Percentiles rank a stretch among this genome's conserved stretches.
Conservation (phyloP, 2,797 vertebrate species). For the Urophycis tenuis region DNA sequence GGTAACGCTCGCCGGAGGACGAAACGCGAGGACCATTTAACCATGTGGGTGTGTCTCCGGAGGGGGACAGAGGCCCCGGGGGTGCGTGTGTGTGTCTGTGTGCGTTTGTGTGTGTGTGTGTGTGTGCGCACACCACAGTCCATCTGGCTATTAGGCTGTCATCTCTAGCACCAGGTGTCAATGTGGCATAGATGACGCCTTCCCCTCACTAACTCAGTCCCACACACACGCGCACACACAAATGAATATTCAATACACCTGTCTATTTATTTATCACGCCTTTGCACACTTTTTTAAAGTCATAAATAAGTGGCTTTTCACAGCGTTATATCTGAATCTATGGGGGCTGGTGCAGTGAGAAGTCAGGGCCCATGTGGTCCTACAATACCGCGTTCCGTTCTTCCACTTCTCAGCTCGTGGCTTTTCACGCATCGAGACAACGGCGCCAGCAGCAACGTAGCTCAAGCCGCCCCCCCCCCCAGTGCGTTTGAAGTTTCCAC, state of each 20-base stretch:
- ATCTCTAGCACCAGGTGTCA: constrained; percentile 1
- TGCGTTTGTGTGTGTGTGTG: background rate
- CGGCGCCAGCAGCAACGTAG: background rate
- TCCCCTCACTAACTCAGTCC: background rate
- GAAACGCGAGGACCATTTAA: constrained; percentile 57
- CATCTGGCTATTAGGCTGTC: constrained; percentile 3
- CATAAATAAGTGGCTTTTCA: too few relatives aligned
- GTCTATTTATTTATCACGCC: background rate
- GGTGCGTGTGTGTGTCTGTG: background rate
- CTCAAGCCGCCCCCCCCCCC: background rate
- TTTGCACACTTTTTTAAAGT: background rate
- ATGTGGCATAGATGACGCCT: background rate
- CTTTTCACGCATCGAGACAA: background rate
- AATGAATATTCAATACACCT: background rate
- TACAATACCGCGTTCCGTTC: background rate
- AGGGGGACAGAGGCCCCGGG: constrained; percentile 9
- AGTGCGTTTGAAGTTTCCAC: background rate
- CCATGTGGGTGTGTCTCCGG: constrained; percentile 48
- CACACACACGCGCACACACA: background rate
- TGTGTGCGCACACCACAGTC: background rate
- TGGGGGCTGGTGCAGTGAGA: background rate
- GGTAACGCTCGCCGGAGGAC: constrained; percentile 51
- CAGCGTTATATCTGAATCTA: background rate
- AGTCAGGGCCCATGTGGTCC: background rate
- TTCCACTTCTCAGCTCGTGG: background rate